Conservation (phyloP, 1,140 invertebrate genomes). For the Plodia interpunctella region DNA sequence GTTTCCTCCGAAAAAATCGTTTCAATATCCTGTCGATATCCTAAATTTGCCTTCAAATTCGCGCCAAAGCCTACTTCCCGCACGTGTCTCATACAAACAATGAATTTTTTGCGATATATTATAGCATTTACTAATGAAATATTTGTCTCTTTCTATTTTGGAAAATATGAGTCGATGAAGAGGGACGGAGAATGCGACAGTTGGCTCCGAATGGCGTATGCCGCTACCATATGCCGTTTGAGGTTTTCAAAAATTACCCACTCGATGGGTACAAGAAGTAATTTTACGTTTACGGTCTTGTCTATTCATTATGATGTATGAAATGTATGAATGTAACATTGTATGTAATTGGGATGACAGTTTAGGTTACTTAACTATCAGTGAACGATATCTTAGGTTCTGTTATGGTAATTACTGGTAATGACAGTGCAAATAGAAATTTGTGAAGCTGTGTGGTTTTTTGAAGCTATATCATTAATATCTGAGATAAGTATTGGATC, state of each 20-base stretch:
- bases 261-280: conserved; percentile 45
- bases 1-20: conserved; percentile 39
- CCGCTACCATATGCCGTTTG: conserved; percentile 68
- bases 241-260: conserved; percentile 65
- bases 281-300: conserved; percentile 42
- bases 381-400: not conserved
- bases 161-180: conserved; percentile 17
- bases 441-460: too few relatives aligned
- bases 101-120: conserved; percentile 64
- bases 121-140: conserved; percentile 66
- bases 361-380: not conserved
- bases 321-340: not conserved
- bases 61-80: conserved; percentile 62
- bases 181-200: conserved; percentile 49
- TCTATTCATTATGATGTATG: conserved; percentile 54
- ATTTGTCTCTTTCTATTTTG: conserved; percentile 37
- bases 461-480: too few relatives aligned
- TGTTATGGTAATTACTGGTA: not conserved
- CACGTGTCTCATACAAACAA: conserved; percentile 57
- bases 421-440: not conserved
- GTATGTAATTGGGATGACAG: conserved; percentile 1
- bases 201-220: conserved; percentile 63
- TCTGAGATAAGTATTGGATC: too few relatives aligned
- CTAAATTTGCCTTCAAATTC: conserved; percentile 51
- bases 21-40: conserved; percentile 66